A percentile compares a stretch with the other conserved stretches of the same genome.
Evolutionary conservation across 2,888 invertebrate genomes (phyloP).

Genomic region (Tetranychus truncatus): DNA sequence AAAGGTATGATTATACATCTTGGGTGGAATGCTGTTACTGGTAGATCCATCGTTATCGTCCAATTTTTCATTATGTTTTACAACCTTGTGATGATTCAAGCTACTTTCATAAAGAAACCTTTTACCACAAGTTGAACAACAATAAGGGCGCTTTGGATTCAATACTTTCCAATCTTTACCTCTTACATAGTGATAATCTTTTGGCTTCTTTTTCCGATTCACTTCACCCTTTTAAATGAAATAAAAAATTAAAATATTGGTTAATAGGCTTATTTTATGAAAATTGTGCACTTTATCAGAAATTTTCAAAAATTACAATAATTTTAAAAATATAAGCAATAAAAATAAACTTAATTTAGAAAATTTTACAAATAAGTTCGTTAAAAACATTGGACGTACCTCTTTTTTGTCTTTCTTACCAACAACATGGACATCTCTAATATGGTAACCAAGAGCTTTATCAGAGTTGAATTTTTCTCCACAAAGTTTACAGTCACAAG

Average conservation of each 20-base stretch:
- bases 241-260: background rate
- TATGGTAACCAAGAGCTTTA: constrained; percentile 11
- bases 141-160: constrained; percentile 8
- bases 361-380: background rate
- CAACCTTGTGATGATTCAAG: constrained; percentile 4
- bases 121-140: constrained; percentile 9
- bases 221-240: background rate
- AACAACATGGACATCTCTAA: constrained; percentile 11
- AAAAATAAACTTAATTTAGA: background rate
- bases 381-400: background rate
- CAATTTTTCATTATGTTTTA: constrained; percentile 4
- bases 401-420: constrained; percentile 7
- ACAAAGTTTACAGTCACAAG: constrained; percentile 8
- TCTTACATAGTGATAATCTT: constrained; percentile 1
- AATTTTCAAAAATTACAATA: no score
- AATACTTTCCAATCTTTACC: constrained; percentile 13
- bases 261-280: background rate
- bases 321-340: background rate
- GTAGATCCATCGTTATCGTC: background rate
- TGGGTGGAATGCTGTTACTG: constrained; percentile 3
- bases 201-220: constrained; percentile 4
- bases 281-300: background rate
- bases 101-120: constrained; percentile 10
- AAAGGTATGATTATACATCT: constrained; percentile 9
- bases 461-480: constrained; percentile 10